phyloP scores from a whole-genome alignment of 1,140 invertebrate species.

The Drosophila nasuta region DNA sequence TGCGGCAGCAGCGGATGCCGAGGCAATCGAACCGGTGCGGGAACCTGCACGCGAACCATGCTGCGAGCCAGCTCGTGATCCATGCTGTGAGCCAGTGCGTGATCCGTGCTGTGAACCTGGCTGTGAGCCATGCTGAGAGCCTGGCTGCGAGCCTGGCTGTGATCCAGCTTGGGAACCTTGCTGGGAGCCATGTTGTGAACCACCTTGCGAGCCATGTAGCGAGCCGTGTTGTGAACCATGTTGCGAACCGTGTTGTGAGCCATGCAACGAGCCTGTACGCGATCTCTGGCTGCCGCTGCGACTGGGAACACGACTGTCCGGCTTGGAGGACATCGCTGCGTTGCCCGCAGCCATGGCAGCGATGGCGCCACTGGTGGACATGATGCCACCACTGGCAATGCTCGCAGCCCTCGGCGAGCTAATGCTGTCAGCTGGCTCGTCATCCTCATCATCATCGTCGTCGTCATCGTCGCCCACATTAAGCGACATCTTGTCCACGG shows the following conservation, averaged over 20 bases:
- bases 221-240: conserved; percentile 47
- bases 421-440: conserved; percentile 59
- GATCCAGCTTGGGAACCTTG: neutral
- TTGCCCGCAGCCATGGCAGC: conserved; percentile 43
- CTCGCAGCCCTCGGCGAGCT: conserved; percentile 68
- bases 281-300: conserved; percentile 70
- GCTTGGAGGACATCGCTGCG: conserved; percentile 43
- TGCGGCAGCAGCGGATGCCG: conserved; percentile 26
- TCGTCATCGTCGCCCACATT: conserved; percentile 49
- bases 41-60: conserved; percentile 54
- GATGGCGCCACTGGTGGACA: conserved; percentile 59
- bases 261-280: conserved; percentile 24
- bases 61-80: conserved; percentile 45
- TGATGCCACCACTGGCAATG: conserved; percentile 66
- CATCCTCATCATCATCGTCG: conserved; percentile 17
- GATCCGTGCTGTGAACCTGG: conserved; percentile 49
- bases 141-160: conserved; percentile 41
- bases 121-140: conserved; percentile 44
- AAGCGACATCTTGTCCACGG: conserved; percentile 69
- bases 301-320: conserved; percentile 69
- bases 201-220: conserved; percentile 16
- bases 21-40: conserved; percentile 58
- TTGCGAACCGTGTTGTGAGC: conserved; percentile 21
- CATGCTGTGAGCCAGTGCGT: conserved; percentile 36
- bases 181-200: conserved; percentile 35